A percentile compares a stretch with the other conserved stretches of the same genome.
These are phyloP conservation scores for Paradisaea rubra DNA, from an alignment of 2,113 vertebrate genomes.

Conservation along the genomic window DNA sequence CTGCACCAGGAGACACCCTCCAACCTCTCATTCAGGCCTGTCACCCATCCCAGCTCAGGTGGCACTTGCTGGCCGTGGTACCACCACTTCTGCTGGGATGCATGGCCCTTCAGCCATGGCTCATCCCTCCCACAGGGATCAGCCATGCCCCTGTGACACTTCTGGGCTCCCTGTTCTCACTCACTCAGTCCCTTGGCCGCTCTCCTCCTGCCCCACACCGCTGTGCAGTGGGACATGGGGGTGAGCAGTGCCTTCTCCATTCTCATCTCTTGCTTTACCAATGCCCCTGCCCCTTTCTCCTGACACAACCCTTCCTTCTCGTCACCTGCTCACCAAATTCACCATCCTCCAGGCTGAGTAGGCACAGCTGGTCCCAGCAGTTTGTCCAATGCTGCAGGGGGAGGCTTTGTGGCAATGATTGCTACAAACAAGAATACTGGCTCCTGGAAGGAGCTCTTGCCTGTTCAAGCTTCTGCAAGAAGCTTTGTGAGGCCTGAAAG, in stretches of 20 bases:
- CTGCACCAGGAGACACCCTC: neutral
- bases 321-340: neutral
- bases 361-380: neutral
- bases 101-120: neutral
- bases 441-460: neutral
- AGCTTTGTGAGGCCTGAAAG: neutral
- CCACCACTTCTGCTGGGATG: neutral
- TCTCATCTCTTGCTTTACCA: neutral
- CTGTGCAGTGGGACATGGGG: neutral
- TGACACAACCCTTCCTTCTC: neutral
- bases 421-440: neutral
- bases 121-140: neutral
- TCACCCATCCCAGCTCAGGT: neutral
- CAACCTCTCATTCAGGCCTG: neutral
- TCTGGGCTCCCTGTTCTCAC: neutral
- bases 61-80: neutral
- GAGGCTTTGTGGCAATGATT: neutral
- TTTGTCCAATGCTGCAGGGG: rapidly evolving
- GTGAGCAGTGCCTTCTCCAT: neutral
- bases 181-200: neutral
- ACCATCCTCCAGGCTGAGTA: neutral
- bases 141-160: neutral
- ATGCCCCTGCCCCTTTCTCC: neutral
- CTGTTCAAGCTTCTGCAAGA: neutral
- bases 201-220: neutral